A percentile compares a stretch with the other conserved stretches of the same genome.
Conservation (phyloP, 2,888 invertebrate genomes). For the Heliconius ismenius region DNA sequence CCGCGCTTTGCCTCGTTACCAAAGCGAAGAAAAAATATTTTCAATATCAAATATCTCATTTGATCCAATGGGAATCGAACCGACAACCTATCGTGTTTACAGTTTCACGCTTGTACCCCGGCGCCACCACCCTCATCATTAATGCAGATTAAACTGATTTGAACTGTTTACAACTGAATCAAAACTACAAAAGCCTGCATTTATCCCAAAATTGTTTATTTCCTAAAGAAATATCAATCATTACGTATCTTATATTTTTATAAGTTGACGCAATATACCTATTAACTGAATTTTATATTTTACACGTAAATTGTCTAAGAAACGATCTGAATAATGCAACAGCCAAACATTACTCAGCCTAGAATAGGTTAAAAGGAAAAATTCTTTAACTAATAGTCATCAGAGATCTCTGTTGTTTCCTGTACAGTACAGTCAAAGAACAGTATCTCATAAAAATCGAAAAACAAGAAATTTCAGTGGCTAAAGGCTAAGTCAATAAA, state of each 20-base stretch:
- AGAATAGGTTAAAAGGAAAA: constrained; percentile 21
- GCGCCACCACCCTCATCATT: neutral
- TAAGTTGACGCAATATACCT: neutral
- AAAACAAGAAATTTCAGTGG: too few relatives aligned
- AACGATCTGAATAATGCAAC: constrained; percentile 23
- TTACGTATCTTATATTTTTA: neutral
- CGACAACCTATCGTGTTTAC: too few relatives aligned
- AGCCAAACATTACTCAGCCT: constrained; percentile 13
- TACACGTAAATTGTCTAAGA: neutral
- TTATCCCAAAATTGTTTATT: neutral
- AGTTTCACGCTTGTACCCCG: too few relatives aligned
- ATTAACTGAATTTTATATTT: neutral
- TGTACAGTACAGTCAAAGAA: neutral
- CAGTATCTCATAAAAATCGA: neutral
- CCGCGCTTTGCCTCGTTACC: too few relatives aligned
- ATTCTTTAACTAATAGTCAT: constrained; percentile 17
- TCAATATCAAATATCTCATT: too few relatives aligned
- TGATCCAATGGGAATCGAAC: too few relatives aligned
- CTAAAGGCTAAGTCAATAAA: neutral
- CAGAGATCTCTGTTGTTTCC: constrained; percentile 16
- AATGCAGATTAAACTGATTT: neutral
- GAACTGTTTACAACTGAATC: neutral
- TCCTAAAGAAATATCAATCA: neutral
- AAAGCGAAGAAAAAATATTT: too few relatives aligned
- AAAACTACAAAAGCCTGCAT: neutral